A percentile compares a stretch with the other conserved stretches of the same genome.
Evolutionary conservation across 2,113 vertebrate species (phyloP).

Genomic region (Rhabdornis inornatus): DNA sequence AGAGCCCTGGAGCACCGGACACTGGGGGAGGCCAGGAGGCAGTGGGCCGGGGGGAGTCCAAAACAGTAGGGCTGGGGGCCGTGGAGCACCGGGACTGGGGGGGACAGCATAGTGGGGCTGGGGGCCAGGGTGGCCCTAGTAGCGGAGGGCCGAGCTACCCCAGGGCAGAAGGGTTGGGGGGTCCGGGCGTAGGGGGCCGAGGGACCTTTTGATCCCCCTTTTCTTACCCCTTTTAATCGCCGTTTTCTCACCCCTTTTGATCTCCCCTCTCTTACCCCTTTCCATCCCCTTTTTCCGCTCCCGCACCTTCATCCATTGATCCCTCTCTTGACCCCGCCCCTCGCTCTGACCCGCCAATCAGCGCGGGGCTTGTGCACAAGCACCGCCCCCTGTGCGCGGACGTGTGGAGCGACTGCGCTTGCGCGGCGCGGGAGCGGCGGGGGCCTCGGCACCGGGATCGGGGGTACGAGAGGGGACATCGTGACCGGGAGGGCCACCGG

Average conservation of each 20-base stretch:
- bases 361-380: neutral
- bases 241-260: neutral
- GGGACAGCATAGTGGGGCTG: neutral
- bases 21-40: too few relatives aligned
- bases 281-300: too few relatives aligned
- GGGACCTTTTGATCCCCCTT: too few relatives aligned
- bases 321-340: neutral
- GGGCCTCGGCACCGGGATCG: neutral
- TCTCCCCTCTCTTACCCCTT: too few relatives aligned
- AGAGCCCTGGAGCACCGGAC: neutral
- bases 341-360: rapidly evolving
- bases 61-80: neutral
- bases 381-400: neutral
- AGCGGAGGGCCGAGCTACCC: too few relatives aligned
- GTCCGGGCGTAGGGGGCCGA: too few relatives aligned
- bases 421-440: neutral
- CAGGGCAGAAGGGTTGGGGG: too few relatives aligned
- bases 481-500: neutral
- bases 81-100: neutral
- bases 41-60: neutral
- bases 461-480: too few relatives aligned
- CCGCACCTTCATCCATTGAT: neutral
- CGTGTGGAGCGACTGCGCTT: neutral
- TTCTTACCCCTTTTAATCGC: neutral
- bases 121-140: too few relatives aligned